Percentiles rank a stretch among this genome's conserved stretches.
These are phyloP conservation scores for Petrolisthes cinctipes DNA, from an alignment of 2,888 invertebrate species.

Conservation along the genomic window DNA sequence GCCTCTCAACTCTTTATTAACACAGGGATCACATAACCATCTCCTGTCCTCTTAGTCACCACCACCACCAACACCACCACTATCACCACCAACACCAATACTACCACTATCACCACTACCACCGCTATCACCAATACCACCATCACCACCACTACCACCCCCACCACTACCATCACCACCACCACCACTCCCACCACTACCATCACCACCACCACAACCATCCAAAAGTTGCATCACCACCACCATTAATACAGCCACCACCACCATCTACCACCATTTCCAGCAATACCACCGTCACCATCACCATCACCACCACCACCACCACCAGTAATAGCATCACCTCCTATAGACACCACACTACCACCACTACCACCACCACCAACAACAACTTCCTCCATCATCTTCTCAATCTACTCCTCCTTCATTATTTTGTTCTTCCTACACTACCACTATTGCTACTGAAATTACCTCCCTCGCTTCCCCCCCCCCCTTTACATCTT, in stretches of 20 bases:
- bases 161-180: too few relatives aligned
- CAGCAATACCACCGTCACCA: neutral
- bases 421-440: neutral
- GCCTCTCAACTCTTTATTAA: conserved; percentile 46
- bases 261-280: neutral
- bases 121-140: too few relatives aligned
- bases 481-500: neutral
- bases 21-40: conserved; percentile 33
- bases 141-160: too few relatives aligned
- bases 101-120: too few relatives aligned
- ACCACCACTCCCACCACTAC: too few relatives aligned
- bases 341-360: neutral
- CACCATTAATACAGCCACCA: neutral
- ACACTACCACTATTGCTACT: neutral
- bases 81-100: too few relatives aligned
- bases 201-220: too few relatives aligned
- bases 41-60: conserved; percentile 19
- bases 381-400: neutral
- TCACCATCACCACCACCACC: neutral
- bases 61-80: neutral
- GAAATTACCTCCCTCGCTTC: neutral
- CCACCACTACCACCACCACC: neutral
- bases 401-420: neutral
- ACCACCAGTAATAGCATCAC: neutral
- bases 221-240: too few relatives aligned